Evolutionary conservation across 2,797 vertebrate genomes (phyloP), one percentile per base, ranked within the genome.

Genomic region (Crax fasciolata): DNA sequence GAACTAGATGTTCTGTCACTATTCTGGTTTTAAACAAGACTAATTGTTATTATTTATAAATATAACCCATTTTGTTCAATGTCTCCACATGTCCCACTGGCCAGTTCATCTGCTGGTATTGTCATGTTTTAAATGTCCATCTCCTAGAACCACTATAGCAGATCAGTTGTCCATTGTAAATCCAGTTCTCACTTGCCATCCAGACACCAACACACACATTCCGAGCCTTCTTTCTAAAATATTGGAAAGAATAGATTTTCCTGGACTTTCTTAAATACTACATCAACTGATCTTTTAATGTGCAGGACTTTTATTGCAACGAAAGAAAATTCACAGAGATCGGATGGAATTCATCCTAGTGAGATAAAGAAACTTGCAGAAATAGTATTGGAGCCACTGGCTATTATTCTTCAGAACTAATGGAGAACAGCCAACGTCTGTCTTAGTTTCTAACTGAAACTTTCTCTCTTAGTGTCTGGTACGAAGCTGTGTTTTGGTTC

Each of bases 261-360:
- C 13, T n/a, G 43, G 58, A 23, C n/a, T 89, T 61, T 77, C 66
- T 87, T 59, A 48, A 81, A n/a, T 66, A 92, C 71, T n/a, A 62
- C 4, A 74, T 43, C 46, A 91, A 65, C 38, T 27, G 13, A 46
- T 81, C 46, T 84, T 89, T 89, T 54, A 68, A 81, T 30, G 38
- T 23, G 63, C 9, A 71, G 30, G 43, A 67, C 1, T 0, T 67
- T 80, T 65, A 77, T 39, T 77, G 12, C 25, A 75, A 66, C 18
- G 44, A 78, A 93, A 93, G 72, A 72, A 91, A 87, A 85, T 86
- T 75, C 61, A 81, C 70, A 82, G 59, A 83, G 68, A 78, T 74
- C 32, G 49, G 59, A 78, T 23, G 19, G 61, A 96, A 71, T 71
- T 62, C 18, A 81, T 77, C 58, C 52, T 39, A 66, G 52, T 1